These are phyloP conservation scores for Haliaeetus leucogaster DNA, from an alignment of 2,113 vertebrate species.

Conservation along the genomic window DNA sequence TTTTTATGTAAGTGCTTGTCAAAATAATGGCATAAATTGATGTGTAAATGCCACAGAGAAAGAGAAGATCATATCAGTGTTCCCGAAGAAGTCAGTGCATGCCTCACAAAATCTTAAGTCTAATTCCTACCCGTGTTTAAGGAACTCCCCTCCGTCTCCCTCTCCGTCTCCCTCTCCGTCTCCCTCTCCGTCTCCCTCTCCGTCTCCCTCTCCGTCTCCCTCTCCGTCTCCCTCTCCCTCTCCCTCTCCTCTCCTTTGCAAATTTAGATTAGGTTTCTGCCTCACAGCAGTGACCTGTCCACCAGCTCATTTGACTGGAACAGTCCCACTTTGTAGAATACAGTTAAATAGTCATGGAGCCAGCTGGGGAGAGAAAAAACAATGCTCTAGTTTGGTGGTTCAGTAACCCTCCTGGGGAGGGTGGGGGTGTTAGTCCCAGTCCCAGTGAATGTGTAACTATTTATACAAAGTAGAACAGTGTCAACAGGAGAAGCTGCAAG, in stretches of 20 bases:
- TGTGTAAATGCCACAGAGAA: not conserved
- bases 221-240: no score
- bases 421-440: slow-evolving; percentile 14
- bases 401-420: slow-evolving; percentile 21
- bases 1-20: not conserved
- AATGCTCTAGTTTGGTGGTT: slow-evolving; percentile 38
- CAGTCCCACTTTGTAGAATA: slow-evolving; percentile 37
- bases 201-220: no score
- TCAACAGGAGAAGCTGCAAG: slow-evolving; percentile 17
- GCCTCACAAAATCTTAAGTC: not conserved
- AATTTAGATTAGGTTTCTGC: not conserved
- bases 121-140: not conserved
- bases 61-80: not conserved
- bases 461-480: slow-evolving; percentile 23
- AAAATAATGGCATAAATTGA: not conserved
- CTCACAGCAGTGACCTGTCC: not conserved
- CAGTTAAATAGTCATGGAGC: slow-evolving; percentile 40
- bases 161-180: not conserved
- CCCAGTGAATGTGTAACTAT: slow-evolving; percentile 38
- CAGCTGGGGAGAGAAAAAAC: slow-evolving; percentile 40
- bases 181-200: no score
- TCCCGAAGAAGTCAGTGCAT: not conserved
- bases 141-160: not conserved
- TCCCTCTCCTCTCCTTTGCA: not conserved
- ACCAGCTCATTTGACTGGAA: not conserved